A percentile compares a stretch with the other conserved stretches of the same genome.
Conservation (phyloP, 1,140 invertebrate species). For the Kradibia gibbosae region DNA sequence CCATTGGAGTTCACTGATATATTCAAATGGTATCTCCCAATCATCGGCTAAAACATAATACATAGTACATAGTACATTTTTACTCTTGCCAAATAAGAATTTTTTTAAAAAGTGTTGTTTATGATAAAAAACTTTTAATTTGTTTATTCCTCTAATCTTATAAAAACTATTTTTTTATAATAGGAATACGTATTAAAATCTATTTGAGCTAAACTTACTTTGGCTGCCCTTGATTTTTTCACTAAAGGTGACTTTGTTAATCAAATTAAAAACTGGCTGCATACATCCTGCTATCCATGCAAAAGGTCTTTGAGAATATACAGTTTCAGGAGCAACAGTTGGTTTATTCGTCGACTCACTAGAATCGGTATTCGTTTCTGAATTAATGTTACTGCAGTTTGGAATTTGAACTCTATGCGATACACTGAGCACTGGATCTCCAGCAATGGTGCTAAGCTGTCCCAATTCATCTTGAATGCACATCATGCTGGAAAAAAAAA, state of each 20-base stretch:
- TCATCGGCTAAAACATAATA: constrained; percentile 76
- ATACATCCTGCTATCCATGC: constrained; percentile 91
- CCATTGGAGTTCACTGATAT: constrained; percentile 92
- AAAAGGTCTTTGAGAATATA: constrained; percentile 78
- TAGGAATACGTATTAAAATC: too few species aligned
- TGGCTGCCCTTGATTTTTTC: constrained; percentile 78
- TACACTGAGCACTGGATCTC: constrained; percentile 62
- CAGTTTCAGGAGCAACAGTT: constrained; percentile 59
- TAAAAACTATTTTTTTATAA: too few species aligned
- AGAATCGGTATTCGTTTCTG: constrained; percentile 61
- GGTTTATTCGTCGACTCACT: constrained; percentile 64
- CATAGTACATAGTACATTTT: neutral
- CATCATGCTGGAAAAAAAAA: constrained; percentile 74
- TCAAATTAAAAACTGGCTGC: constrained; percentile 83
- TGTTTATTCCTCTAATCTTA: too few species aligned
- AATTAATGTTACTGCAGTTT: constrained; percentile 64
- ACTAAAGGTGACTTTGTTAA: constrained; percentile 83
- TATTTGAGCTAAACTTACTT: constrained; percentile 68
- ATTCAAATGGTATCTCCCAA: constrained; percentile 97
- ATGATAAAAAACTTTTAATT: too few species aligned
- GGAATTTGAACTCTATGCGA: constrained; percentile 66
- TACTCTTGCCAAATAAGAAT: too few species aligned
- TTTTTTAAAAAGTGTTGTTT: too few species aligned
- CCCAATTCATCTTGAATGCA: constrained; percentile 79
- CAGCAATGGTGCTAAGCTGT: constrained; percentile 71